phyloP scores from a whole-genome alignment of 1,140 invertebrate species.

The Pseudomyrmex pallidus region DNA sequence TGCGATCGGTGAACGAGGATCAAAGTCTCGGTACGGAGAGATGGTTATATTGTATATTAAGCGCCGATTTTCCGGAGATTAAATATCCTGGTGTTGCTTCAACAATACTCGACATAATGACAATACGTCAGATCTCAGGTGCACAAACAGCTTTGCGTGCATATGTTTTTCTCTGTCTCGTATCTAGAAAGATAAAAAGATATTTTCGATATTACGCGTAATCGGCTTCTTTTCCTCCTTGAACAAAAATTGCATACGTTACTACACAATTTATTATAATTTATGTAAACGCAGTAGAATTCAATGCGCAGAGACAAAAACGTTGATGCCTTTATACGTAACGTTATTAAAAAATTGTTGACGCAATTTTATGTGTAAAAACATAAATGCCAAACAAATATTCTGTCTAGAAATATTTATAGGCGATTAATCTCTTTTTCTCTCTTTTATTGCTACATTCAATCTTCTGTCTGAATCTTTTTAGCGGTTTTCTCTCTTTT shows the following conservation, averaged over 20 bases:
- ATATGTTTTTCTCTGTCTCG: conserved; percentile 24
- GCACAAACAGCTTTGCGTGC: conserved; percentile 4
- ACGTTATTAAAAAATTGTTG: too few relatives aligned
- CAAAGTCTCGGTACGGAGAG: conserved; percentile 9
- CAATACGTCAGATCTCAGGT: background rate
- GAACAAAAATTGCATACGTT: background rate
- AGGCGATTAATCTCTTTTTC: too few relatives aligned
- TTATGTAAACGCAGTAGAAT: background rate
- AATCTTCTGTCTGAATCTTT: too few relatives aligned
- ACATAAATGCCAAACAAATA: too few relatives aligned
- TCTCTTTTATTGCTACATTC: too few relatives aligned
- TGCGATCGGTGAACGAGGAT: conserved; percentile 22
- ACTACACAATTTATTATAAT: too few relatives aligned
- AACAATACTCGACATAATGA: conserved; percentile 3
- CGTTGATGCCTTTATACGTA: too few relatives aligned
- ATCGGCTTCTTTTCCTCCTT: conserved; percentile 1
- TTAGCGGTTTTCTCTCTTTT: background rate
- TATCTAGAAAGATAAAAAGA: too few relatives aligned
- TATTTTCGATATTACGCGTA: conserved; percentile 18
- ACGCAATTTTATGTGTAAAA: too few relatives aligned
- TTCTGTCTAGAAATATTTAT: too few relatives aligned
- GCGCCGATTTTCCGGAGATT: background rate
- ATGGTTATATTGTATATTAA: background rate
- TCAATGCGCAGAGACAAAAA: too few relatives aligned
- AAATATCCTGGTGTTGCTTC: background rate